Percentiles rank a stretch among this genome's conserved stretches.
phyloP scores from a whole-genome alignment of 2,113 vertebrate species.

The Calcarius ornatus region DNA sequence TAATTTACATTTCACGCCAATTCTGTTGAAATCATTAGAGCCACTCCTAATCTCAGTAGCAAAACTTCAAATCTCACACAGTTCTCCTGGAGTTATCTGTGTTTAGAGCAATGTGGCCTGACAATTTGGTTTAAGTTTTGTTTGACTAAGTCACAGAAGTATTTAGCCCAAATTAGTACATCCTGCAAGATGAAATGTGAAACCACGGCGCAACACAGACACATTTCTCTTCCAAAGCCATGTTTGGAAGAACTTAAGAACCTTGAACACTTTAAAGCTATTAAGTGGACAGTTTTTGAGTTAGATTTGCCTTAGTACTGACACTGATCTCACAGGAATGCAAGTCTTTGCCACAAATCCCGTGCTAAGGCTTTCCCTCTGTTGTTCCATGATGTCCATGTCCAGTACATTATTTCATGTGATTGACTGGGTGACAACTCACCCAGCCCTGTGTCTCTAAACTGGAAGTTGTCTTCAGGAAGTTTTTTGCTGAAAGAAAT shows the following conservation, averaged over 20 bases:
- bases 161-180: constrained; percentile 23
- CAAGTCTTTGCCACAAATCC: constrained; percentile 2
- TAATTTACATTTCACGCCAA: not conserved
- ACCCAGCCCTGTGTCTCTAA: not conserved
- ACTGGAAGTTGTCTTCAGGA: not conserved
- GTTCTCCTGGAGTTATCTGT: not conserved
- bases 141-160: constrained; percentile 6
- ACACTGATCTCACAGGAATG: not conserved
- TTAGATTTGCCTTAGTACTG: not conserved
- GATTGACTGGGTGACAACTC: not conserved
- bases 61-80: not conserved
- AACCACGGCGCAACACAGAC: not conserved
- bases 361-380: not conserved
- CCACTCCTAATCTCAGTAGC: not conserved
- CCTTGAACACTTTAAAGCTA: constrained; percentile 4
- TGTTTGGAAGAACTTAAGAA: not conserved
- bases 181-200: constrained; percentile 12
- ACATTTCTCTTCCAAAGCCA: not conserved
- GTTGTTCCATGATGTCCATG: not conserved
- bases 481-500: constrained; percentile 5
- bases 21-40: not conserved
- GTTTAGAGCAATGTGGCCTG: not conserved
- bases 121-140: not conserved
- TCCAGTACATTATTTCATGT: not conserved
- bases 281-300: not conserved